Evolutionary conservation across 2,888 invertebrate species (phyloP).

Genomic region (Mantis religiosa): DNA sequence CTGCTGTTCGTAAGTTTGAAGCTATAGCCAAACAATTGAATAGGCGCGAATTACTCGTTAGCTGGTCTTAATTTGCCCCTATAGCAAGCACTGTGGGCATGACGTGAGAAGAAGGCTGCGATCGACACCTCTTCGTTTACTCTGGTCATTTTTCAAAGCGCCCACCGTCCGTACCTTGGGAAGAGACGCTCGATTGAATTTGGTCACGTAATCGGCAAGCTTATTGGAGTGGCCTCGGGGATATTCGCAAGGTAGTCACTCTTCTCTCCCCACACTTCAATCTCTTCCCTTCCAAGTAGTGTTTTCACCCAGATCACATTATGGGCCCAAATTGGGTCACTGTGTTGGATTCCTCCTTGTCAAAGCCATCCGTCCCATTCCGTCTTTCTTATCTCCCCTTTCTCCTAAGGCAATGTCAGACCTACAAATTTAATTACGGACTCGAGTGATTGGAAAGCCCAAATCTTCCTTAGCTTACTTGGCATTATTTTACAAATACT

Average conservation of each 20-base stretch:
- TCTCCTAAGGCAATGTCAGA: not conserved
- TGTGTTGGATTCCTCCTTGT: not conserved
- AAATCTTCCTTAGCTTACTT: not conserved
- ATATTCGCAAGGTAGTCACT: not conserved
- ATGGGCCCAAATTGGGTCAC: not conserved
- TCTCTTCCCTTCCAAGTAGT: not conserved
- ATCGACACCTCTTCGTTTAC: not conserved
- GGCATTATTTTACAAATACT: not conserved
- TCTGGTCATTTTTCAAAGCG: not conserved
- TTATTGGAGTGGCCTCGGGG: not conserved
- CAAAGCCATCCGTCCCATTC: not conserved
- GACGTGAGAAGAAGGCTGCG: not conserved
- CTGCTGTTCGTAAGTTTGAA: too few relatives aligned
- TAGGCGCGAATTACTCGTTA: too few relatives aligned
- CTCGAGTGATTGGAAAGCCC: not conserved
- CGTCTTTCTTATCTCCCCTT: not conserved
- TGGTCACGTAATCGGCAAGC: conserved; percentile 1
- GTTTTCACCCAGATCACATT: not conserved
- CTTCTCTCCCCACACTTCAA: not conserved
- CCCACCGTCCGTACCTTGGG: not conserved
- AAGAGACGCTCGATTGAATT: not conserved
- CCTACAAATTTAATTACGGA: not conserved
- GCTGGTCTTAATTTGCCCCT: too few relatives aligned
- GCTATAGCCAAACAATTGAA: too few relatives aligned
- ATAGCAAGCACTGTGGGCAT: too few relatives aligned